Base-by-base conservation (phyloP, 2,888 invertebrate species). In the Tenthredo mesomela region DNA sequence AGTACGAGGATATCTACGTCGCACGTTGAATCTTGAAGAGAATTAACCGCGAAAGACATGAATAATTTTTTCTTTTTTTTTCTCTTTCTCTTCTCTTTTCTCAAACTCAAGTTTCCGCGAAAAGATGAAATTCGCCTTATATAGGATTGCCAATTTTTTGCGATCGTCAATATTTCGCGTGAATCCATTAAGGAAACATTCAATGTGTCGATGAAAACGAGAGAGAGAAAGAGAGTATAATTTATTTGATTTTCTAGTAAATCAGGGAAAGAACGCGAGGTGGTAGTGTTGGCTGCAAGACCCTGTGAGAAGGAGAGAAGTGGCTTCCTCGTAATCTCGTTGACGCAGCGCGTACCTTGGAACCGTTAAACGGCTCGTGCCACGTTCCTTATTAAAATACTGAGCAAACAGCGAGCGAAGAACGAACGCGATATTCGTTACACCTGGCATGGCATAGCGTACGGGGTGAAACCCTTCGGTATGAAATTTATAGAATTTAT, bases 321-420 rank as follows among this genome's bases (percentile, higher is more conserved):
- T 47, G 67, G 65, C 67, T 67, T 83, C 47, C 18, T 70, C 47
- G 47, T 92, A 92, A 91, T 91, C 91, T 91, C 88, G 90, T 90
- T 89, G 90, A 90, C 88, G 90, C 89, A 88, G 88, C 87, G 86
- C 87, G 86, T 88, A 87, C 87, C 87, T 87, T 87, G 88, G 88
- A 89, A 89, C 90, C 90, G 90, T 91, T 91, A 90, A 91, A 90
- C 88, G 88, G 89, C 86, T 86, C 87, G 89, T 85, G 87, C 86
- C 85, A 84, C 87, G 87, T 88, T 89, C 87, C 89, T 91, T 91
- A 91, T 91, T 90, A 90, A 91, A 91, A 87, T 86, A 84, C 84
- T 86, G 86, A 87, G 87, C 87, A 88, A 89, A 88, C 87, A 87
- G 86, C 85, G n/a, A 86, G 85, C 87, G 65, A 70, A 75, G 84